phyloP scores from a whole-genome alignment of 1,140 invertebrate species.

The Diuraphis noxia region DNA sequence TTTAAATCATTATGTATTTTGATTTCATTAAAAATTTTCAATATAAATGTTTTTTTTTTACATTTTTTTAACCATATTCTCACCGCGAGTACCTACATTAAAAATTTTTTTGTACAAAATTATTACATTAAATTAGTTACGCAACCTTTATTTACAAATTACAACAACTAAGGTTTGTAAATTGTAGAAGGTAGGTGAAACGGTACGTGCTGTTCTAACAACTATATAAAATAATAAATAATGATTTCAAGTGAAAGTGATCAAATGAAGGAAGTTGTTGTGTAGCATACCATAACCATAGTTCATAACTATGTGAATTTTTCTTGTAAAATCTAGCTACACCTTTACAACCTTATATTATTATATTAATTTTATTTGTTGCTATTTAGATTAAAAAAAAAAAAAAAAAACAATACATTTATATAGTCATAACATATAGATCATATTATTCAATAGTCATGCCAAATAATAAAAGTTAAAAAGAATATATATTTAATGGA shows the following conservation, averaged over 20 bases:
- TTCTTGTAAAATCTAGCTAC: neutral
- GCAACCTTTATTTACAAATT: conserved; percentile 8
- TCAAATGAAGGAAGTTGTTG: neutral
- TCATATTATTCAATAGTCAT: neutral
- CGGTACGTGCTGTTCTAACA: conserved; percentile 36
- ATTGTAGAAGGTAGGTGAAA: conserved; percentile 19
- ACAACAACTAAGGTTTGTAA: neutral
- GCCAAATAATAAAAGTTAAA: neutral
- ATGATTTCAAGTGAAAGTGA: conserved; percentile 30
- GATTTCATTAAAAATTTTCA: too few relatives aligned
- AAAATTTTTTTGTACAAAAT: neutral
- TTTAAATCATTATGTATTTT: too few relatives aligned
- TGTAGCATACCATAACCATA: neutral
- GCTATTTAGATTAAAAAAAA: neutral
- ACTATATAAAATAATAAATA: neutral
- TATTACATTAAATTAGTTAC: neutral
- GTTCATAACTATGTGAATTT: neutral
- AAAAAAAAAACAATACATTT: neutral
- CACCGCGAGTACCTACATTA: neutral
- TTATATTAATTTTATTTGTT: neutral
- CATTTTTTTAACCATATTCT: neutral
- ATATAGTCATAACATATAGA: neutral
- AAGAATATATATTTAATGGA: neutral
- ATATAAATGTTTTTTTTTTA: neutral
- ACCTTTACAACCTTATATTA: neutral